These are phyloP conservation scores for Turdus rufiventris DNA, from an alignment of 2,113 vertebrate genomes.

Conservation along the genomic window DNA sequence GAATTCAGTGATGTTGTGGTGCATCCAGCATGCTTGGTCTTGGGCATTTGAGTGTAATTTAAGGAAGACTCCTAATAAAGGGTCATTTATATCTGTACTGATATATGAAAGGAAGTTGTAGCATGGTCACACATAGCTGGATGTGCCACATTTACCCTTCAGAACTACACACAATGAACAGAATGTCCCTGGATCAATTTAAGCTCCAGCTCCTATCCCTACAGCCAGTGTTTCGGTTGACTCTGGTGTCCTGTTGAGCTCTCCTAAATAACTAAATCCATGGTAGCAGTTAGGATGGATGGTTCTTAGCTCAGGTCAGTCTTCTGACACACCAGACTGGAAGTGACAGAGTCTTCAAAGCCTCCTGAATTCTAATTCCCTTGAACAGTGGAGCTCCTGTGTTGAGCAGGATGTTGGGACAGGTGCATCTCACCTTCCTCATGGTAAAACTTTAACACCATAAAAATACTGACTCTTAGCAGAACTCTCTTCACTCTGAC, in stretches of 20 bases:
- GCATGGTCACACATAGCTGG: not conserved
- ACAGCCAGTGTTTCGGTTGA: accelerated
- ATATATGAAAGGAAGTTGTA: not conserved
- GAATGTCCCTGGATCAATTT: too few species aligned
- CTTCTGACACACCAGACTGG: not conserved
- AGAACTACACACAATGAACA: too few species aligned
- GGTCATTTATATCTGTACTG: not conserved
- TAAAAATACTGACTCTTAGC: not conserved
- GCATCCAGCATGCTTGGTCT: not conserved
- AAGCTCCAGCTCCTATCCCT: not conserved
- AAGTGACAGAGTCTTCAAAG: not conserved
- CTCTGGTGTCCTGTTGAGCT: not conserved
- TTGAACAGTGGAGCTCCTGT: not conserved
- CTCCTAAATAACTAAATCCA: not conserved
- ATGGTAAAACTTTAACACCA: not conserved
- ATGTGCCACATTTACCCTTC: too few species aligned
- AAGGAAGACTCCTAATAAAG: not conserved
- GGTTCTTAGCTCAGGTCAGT: not conserved
- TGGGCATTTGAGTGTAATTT: not conserved
- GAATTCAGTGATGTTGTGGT: not conserved
- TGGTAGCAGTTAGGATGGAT: not conserved
- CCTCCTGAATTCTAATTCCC: not conserved
- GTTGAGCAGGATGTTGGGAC: not conserved
- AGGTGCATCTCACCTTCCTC: not conserved
- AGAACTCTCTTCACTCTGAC: not conserved